Evolutionary conservation across 1,140 invertebrate species (phyloP).

Genomic region (Lepeophtheirus salmonis): DNA sequence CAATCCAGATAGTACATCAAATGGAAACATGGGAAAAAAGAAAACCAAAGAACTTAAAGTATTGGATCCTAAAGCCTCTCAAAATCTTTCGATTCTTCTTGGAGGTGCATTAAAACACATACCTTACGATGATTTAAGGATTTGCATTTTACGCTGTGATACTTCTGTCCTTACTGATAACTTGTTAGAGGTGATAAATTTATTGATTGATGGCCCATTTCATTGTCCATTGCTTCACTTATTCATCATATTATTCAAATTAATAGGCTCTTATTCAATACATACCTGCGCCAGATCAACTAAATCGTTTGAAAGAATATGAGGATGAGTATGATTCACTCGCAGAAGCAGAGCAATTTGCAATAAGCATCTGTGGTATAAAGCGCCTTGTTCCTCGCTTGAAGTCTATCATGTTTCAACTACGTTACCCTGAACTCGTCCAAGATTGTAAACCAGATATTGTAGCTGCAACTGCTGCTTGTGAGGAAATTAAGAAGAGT

Average conservation of each 20-base stretch:
- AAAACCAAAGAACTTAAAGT: slow-evolving; percentile 70
- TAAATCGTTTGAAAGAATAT: slow-evolving; percentile 57
- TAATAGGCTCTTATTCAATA: slow-evolving; percentile 40
- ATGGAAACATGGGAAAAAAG: slow-evolving; percentile 44
- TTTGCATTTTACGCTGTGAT: slow-evolving; percentile 63
- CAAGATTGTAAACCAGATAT: slow-evolving; percentile 85
- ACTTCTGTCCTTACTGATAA: slow-evolving; percentile 57
- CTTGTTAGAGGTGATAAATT: slow-evolving; percentile 43
- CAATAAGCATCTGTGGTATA: slow-evolving; percentile 64
- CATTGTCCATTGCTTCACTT: no score
- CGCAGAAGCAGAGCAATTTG: slow-evolving; percentile 84
- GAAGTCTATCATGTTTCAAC: slow-evolving; percentile 73
- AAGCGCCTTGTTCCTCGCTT: slow-evolving; percentile 70
- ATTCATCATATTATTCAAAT: slow-evolving; percentile 30
- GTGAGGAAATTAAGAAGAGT: slow-evolving; percentile 77
- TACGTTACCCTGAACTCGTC: slow-evolving; percentile 57
- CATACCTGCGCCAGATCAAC: slow-evolving; percentile 67
- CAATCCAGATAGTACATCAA: slow-evolving; percentile 44
- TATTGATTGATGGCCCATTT: no score
- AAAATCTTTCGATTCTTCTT: slow-evolving; percentile 81
- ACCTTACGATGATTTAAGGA: slow-evolving; percentile 61
- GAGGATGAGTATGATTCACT: slow-evolving; percentile 56
- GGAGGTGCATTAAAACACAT: slow-evolving; percentile 74
- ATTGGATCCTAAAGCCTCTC: slow-evolving; percentile 72
- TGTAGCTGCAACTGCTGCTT: slow-evolving; percentile 79